Conservation (phyloP, 2,113 vertebrate genomes). For the Chionis minor region DNA sequence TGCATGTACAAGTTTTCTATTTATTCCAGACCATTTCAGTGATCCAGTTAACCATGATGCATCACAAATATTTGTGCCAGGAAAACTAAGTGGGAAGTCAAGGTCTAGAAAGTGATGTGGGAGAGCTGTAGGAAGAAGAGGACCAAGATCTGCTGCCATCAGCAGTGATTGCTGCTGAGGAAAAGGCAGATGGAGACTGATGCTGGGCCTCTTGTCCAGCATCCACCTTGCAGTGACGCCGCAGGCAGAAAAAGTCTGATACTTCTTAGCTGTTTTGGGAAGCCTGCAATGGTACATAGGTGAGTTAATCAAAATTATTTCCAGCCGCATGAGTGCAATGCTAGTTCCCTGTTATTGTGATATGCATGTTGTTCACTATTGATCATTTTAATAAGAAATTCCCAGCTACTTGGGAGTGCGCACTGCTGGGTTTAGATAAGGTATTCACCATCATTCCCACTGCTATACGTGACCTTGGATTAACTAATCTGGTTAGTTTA, state of each 20-base stretch:
- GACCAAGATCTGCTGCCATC: background rate
- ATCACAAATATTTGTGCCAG: background rate
- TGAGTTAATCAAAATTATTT: background rate
- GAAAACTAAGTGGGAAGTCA: background rate
- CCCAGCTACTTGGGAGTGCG: fast-evolving
- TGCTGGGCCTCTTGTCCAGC: background rate
- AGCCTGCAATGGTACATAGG: background rate
- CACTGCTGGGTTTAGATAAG: background rate
- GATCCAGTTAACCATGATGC: background rate
- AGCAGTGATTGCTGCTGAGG: background rate
- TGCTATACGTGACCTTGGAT: background rate
- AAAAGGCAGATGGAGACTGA: background rate
- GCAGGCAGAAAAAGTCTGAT: background rate
- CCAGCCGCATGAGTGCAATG: background rate
- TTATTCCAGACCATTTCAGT: background rate
- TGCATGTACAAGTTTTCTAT: background rate
- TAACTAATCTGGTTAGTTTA: background rate
- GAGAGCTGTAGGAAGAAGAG: background rate
- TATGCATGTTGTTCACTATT: background rate
- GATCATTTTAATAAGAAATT: background rate
- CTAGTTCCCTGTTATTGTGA: background rate
- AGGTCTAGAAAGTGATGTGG: background rate
- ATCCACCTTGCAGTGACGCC: background rate
- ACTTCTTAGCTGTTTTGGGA: background rate
- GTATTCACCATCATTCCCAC: background rate